Conservation (phyloP, 2,888 invertebrate genomes). For the Theristus sp. region DNA sequence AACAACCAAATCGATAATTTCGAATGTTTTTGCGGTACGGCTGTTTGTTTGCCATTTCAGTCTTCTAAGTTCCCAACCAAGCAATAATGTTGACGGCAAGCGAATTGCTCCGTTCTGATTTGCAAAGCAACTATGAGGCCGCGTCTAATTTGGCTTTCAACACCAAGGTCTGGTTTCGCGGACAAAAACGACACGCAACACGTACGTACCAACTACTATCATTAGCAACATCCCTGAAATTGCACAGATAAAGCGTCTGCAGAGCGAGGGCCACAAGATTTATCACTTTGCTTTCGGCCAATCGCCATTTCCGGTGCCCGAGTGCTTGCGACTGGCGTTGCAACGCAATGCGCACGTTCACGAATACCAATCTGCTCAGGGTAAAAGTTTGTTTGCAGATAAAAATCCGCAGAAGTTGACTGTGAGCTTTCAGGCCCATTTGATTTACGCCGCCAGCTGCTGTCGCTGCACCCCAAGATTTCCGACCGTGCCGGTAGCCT, state of each 20-base stretch:
- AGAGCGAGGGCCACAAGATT: slow-evolving; percentile 20
- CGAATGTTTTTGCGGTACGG: too few relatives aligned
- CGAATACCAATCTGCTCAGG: slow-evolving; percentile 27
- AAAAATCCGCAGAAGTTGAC: too few relatives aligned
- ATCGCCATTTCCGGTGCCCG: slow-evolving; percentile 29
- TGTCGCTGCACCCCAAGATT: slow-evolving; percentile 28
- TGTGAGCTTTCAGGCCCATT: slow-evolving; percentile 16
- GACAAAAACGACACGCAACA: too few relatives aligned
- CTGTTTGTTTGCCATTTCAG: too few relatives aligned
- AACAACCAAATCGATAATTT: too few relatives aligned
- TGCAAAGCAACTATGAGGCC: not conserved
- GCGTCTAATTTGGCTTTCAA: not conserved
- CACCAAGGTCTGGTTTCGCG: not conserved
- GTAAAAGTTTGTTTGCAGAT: too few relatives aligned
- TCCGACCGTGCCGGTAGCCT: too few relatives aligned
- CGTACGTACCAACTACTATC: too few relatives aligned
- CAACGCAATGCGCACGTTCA: slow-evolving; percentile 21
- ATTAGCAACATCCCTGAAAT: not conserved
- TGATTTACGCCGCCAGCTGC: slow-evolving; percentile 22
- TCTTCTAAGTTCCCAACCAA: too few relatives aligned
- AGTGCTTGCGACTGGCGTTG: slow-evolving; percentile 23
- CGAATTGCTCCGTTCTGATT: not conserved
- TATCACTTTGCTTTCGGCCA: slow-evolving; percentile 31
- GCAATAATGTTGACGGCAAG: not conserved
- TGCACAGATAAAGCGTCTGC: slow-evolving; percentile 16